Conservation (phyloP, 2,888 invertebrate genomes). For the Eudemis profundana region DNA sequence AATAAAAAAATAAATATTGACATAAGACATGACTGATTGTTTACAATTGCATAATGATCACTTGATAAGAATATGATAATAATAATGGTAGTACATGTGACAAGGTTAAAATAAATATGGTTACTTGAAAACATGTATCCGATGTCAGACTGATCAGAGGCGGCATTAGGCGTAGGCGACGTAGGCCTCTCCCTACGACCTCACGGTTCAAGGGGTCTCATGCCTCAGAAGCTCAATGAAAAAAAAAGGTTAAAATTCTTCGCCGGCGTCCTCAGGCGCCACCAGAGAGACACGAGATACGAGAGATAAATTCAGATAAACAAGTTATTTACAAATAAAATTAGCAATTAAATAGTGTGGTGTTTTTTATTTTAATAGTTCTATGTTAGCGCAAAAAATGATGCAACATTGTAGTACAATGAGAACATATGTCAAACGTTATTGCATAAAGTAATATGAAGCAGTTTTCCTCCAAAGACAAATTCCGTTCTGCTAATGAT, state of each 20-base stretch:
- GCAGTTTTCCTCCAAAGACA: neutral
- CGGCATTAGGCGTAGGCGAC: no score
- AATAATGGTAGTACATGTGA: neutral
- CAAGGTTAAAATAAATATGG: neutral
- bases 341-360: no score
- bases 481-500: neutral
- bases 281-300: no score
- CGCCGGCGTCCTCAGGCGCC: no score
- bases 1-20: neutral
- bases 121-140: neutral
- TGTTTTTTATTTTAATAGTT: neutral
- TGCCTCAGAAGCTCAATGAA: no score
- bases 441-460: neutral
- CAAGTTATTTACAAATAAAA: no score
- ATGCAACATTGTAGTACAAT: slow-evolving; percentile 6
- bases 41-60: neutral
- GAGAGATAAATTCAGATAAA: no score
- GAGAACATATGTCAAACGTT: neutral
- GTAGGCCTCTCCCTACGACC: no score
- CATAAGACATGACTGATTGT: slow-evolving; percentile 6
- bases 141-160: no score
- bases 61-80: slow-evolving; percentile 1
- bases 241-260: no score
- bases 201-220: no score
- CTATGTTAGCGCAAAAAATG: neutral